phyloP scores from a whole-genome alignment of 2,888 invertebrate genomes.

The Zonitis immaculata region DNA sequence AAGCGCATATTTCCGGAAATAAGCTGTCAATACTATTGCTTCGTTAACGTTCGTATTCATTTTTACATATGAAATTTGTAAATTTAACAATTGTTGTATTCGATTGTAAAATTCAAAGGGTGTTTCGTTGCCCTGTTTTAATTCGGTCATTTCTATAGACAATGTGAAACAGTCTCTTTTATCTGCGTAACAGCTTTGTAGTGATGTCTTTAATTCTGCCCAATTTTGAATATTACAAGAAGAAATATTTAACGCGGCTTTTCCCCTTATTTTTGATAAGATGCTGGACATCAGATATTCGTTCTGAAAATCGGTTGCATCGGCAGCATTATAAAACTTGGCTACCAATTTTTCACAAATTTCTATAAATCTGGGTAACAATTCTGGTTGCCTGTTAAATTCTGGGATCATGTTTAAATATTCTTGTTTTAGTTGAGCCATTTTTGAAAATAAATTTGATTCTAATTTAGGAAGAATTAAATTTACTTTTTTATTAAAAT shows the following conservation, averaged over 20 bases:
- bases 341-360: slow-evolving; percentile 12
- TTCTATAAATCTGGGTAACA: slow-evolving; percentile 11
- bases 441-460: background rate
- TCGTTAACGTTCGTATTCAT: background rate
- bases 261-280: slow-evolving; percentile 15
- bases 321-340: slow-evolving; percentile 10
- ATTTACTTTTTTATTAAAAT: too few species aligned
- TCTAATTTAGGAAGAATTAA: background rate
- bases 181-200: slow-evolving; percentile 17
- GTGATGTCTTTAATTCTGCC: slow-evolving; percentile 16
- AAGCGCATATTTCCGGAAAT: slow-evolving; percentile 4
- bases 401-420: slow-evolving; percentile 11
- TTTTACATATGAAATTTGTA: slow-evolving; percentile 5
- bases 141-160: slow-evolving; percentile 15
- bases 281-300: slow-evolving; percentile 16
- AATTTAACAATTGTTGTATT: slow-evolving; percentile 14
- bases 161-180: slow-evolving; percentile 17
- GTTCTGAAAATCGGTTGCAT: slow-evolving; percentile 16
- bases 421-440: slow-evolving; percentile 8
- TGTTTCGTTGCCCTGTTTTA: slow-evolving; percentile 18
- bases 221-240: slow-evolving; percentile 9
- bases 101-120: slow-evolving; percentile 16
- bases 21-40: background rate
- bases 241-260: slow-evolving; percentile 16
- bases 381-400: slow-evolving; percentile 5